These are phyloP conservation scores for Neotragus moschatus DNA, from an alignment of 2,113 vertebrate genomes.

Conservation along the genomic window DNA sequence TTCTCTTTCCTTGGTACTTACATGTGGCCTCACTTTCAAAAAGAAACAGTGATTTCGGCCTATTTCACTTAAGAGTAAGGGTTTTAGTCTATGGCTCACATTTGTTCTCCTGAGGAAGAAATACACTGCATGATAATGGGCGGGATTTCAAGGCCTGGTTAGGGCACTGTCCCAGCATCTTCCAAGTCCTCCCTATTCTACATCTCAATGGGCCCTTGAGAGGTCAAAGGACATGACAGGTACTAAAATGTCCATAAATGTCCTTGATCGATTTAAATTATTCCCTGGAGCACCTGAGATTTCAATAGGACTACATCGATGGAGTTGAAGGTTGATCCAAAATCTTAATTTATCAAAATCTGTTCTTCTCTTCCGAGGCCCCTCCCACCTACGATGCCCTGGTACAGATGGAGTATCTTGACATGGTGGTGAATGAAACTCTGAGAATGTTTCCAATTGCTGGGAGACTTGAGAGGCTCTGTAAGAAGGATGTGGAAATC, in stretches of 20 bases:
- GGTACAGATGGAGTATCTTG: conserved; percentile 88
- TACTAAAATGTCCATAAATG: not conserved
- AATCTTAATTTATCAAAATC: not conserved
- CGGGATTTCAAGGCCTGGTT: not conserved
- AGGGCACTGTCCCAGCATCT: not conserved
- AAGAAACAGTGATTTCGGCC: not conserved
- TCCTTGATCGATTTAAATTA: no score
- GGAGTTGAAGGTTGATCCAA: not conserved
- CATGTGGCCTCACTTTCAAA: not conserved
- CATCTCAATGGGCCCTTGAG: not conserved
- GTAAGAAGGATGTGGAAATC: conserved; percentile 85
- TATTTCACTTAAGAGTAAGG: not conserved
- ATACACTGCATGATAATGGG: no score
- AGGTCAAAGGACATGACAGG: not conserved
- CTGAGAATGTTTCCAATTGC: conserved; percentile 80
- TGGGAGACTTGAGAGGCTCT: conserved; percentile 81
- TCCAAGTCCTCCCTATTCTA: not conserved
- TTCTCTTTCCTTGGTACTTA: not conserved
- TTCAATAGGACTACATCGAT: not conserved
- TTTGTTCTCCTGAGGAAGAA: not conserved
- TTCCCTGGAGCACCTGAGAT: not conserved
- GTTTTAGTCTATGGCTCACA: not conserved
- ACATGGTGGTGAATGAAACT: conserved; percentile 86
- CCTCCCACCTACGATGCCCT: conserved; percentile 77
- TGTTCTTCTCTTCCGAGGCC: conserved; percentile 63